Evolutionary conservation across 1,140 invertebrate species (phyloP), one percentile per base, ranked within the genome.

Genomic region (Pseudomyrmex sp.): DNA sequence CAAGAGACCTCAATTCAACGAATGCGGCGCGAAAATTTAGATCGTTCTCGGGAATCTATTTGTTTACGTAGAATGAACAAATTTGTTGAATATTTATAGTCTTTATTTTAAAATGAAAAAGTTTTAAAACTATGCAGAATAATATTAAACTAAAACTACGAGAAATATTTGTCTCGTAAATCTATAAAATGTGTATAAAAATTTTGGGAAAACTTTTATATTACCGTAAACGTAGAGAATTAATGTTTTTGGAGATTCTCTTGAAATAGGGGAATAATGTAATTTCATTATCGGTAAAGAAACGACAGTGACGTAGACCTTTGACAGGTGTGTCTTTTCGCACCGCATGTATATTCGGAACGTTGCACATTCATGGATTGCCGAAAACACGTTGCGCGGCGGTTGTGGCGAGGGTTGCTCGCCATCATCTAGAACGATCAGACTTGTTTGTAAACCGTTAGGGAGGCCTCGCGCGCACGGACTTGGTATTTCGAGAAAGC

Each of bases 401-500:
- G 35, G 35, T 26, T 2, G 48, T 50, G 62, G 15, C 44, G 83
- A 80, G 75, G 69, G 83, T 83, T 82, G 58, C 58, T 58, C 65
- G 75, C 76, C 66, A 80, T 56, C 83, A 87, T 85, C 83, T 77
- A 68, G 73, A 66, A 65, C 73, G 83, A 65, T 72, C 73, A 48
- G 35, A 65, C 48, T 83, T 89, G 84, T 89, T 89, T 88, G 84
- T 82, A 88, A 70, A 83, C 23, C 23, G 56, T 85, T 85, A 85
- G 63, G 52, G 65, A 65, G 54, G 72, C 50, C 62, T 56, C 58
- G 68, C 50, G 15, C 50, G 15, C 59, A 73, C 65, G 52, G 61
- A 85, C 84, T 85, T 77, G 63, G 65, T 82, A 70, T 86, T 88
- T 86, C 79, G 88, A 72, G 85, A 69, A 84, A 85, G 54, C 84